Conservation (phyloP, 1,140 invertebrate genomes). For the Thaumetopoea pityocampa region DNA sequence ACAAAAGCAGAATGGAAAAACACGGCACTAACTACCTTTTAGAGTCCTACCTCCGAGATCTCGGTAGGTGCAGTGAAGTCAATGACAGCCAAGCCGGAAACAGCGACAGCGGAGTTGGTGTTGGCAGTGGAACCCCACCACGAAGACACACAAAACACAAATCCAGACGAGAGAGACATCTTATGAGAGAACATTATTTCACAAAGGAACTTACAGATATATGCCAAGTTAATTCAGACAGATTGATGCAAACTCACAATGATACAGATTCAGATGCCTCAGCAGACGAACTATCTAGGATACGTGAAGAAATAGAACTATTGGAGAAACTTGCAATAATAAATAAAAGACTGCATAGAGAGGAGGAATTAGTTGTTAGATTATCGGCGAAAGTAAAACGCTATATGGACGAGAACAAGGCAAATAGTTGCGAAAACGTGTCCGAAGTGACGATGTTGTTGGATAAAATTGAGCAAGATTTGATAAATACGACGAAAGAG, state of each 20-base stretch:
- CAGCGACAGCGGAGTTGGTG: slow-evolving; percentile 78
- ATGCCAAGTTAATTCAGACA: slow-evolving; percentile 71
- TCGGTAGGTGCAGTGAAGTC: slow-evolving; percentile 65
- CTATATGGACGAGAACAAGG: slow-evolving; percentile 78
- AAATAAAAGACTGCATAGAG: slow-evolving; percentile 82
- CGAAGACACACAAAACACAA: slow-evolving; percentile 71
- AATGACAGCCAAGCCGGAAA: slow-evolving; percentile 73
- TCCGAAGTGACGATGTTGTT: slow-evolving; percentile 69
- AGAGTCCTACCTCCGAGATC: slow-evolving; percentile 82
- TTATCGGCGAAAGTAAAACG: slow-evolving; percentile 81
- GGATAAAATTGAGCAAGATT: slow-evolving; percentile 73
- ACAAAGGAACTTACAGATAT: slow-evolving; percentile 73
- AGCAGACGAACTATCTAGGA: slow-evolving; percentile 70
- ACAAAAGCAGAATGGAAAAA: slow-evolving; percentile 81
- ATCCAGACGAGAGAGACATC: slow-evolving; percentile 69
- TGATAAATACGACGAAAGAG: slow-evolving; percentile 78
- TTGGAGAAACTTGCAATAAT: slow-evolving; percentile 83
- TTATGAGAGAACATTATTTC: slow-evolving; percentile 73
- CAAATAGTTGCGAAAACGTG: slow-evolving; percentile 75
- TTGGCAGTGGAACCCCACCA: slow-evolving; percentile 68
- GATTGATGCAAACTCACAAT: slow-evolving; percentile 70
- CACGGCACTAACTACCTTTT: slow-evolving; percentile 89
- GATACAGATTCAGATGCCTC: slow-evolving; percentile 74
- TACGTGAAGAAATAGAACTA: slow-evolving; percentile 79
- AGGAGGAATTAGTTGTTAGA: slow-evolving; percentile 82